Evolutionary conservation across 2,888 invertebrate species (phyloP).

Genomic region (Asteroscopus sphinx): DNA sequence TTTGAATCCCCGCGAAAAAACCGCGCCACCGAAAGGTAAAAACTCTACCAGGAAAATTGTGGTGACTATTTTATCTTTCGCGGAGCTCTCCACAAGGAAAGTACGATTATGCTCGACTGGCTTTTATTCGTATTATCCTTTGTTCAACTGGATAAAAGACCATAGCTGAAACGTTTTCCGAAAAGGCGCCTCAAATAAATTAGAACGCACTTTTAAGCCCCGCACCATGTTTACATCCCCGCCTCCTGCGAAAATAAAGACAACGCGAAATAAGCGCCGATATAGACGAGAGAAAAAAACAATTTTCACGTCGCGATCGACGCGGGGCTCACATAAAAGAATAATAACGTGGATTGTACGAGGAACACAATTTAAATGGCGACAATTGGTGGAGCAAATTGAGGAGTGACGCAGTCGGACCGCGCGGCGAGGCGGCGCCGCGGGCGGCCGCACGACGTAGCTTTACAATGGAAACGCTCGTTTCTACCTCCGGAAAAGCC

Average conservation of each 20-base stretch:
- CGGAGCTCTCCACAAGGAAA: constrained; percentile 73
- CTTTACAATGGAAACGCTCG: constrained; percentile 71
- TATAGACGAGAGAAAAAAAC: constrained; percentile 66
- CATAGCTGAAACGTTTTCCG: constrained; percentile 78
- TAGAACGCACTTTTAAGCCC: constrained; percentile 80
- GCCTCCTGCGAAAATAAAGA: constrained; percentile 76
- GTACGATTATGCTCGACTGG: constrained; percentile 83
- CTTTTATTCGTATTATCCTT: constrained; percentile 85
- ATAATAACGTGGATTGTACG: constrained; percentile 81
- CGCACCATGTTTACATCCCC: constrained; percentile 75
- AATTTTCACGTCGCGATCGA: constrained; percentile 65
- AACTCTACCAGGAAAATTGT: constrained; percentile 79
- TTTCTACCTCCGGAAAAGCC: constrained; percentile 70
- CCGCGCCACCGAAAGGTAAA: constrained; percentile 72
- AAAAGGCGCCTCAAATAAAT: constrained; percentile 82
- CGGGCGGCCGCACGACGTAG: constrained; percentile 64
- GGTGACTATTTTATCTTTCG: constrained; percentile 80
- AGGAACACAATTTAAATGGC: constrained; percentile 84
- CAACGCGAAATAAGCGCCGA: constrained; percentile 71
- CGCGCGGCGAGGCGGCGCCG: constrained; percentile 61
- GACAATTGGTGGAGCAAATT: constrained; percentile 77
- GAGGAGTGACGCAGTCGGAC: constrained; percentile 66
- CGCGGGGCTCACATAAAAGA: constrained; percentile 70
- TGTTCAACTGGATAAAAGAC: constrained; percentile 83
- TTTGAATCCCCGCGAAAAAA: constrained; percentile 75